phyloP scores from a whole-genome alignment of 2,113 vertebrate species.

The Psammodynastes pulverulentus region DNA sequence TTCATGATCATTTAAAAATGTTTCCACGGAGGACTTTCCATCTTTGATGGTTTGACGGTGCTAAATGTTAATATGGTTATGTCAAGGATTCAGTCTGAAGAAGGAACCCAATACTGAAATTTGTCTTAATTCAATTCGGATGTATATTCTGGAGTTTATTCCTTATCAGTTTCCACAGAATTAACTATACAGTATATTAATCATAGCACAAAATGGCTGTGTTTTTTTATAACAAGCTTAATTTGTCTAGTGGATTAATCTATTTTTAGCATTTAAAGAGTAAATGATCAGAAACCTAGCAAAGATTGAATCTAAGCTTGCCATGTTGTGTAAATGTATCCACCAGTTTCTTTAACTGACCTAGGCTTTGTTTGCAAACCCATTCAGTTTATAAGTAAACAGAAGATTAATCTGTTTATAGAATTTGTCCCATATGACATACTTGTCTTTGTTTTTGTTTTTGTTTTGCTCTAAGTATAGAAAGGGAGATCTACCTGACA shows the following conservation, averaged over 20 bases:
- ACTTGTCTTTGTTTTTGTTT: not conserved
- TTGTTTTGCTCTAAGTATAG: not conserved
- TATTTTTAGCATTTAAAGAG: not conserved
- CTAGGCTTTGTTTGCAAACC: not conserved
- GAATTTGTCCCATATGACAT: not conserved
- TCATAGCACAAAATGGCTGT: not conserved
- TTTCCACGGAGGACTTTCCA: slow-evolving; percentile 54
- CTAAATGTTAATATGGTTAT: slow-evolving; percentile 5
- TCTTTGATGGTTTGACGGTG: slow-evolving; percentile 16
- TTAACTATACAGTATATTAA: not conserved
- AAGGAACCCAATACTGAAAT: not conserved
- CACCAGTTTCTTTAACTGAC: not conserved
- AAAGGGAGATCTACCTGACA: not conserved
- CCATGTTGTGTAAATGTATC: not conserved
- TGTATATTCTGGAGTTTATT: not conserved
- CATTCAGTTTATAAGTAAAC: not conserved
- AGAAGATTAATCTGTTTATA: not conserved
- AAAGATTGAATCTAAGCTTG: not conserved
- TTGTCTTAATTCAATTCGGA: not conserved
- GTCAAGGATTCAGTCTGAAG: not conserved
- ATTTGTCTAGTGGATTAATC: not conserved
- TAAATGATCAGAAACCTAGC: not conserved
- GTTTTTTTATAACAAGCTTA: not conserved
- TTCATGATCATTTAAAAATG: slow-evolving; percentile 44
- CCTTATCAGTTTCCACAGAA: not conserved